Conservation (phyloP, 2,113 vertebrate genomes). For the Tretioscincus oriximinensis region DNA sequence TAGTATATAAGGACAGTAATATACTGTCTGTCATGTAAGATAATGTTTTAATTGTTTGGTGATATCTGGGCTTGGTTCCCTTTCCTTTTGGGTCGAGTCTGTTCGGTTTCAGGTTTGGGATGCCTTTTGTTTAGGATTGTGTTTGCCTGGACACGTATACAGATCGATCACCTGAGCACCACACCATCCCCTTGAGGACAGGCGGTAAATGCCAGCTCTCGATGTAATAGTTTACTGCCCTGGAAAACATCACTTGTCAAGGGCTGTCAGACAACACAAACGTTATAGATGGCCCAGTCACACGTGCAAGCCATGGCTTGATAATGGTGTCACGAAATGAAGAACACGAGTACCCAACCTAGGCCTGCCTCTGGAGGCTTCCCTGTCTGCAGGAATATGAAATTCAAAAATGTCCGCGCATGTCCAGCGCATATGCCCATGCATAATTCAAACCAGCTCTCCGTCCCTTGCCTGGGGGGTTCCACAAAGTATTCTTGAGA, state of each 20-base stretch:
- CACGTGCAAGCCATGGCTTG: background rate
- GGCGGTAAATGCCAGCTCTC: too few relatives aligned
- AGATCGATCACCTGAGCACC: too few relatives aligned
- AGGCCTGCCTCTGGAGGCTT: background rate
- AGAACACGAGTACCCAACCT: background rate
- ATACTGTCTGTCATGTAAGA: too few relatives aligned
- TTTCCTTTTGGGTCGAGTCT: too few relatives aligned
- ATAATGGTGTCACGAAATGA: background rate
- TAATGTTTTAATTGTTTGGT: too few relatives aligned
- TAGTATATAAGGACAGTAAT: too few relatives aligned
- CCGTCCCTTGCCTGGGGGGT: background rate
- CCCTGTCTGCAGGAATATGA: background rate
- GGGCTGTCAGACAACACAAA: background rate
- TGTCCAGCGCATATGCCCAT: background rate
- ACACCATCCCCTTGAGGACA: too few relatives aligned
- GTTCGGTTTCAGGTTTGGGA: too few relatives aligned
- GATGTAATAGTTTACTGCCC: too few relatives aligned
- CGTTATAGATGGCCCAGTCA: background rate
- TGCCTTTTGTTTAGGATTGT: too few relatives aligned
- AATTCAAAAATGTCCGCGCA: background rate
- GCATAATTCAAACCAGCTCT: background rate
- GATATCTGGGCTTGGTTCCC: too few relatives aligned
- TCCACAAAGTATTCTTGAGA: background rate
- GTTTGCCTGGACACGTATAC: too few relatives aligned
- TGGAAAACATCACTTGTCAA: background rate